Evolutionary conservation across 2,113 vertebrate species (phyloP).

Genomic region (Dascyllus trimaculatus): DNA sequence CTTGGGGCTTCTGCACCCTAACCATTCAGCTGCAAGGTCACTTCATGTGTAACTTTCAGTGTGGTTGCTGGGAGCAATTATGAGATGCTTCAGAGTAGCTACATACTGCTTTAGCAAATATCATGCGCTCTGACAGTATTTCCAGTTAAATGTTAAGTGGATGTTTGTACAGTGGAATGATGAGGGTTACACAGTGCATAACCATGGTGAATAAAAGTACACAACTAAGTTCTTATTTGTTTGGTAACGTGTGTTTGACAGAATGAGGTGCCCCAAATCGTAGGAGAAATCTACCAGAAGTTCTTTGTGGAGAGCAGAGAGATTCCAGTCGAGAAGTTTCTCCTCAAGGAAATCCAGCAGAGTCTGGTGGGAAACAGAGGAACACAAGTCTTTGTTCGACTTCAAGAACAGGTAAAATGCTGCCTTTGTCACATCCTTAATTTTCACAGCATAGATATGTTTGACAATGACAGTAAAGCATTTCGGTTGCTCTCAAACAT

Average conservation of each 20-base stretch:
- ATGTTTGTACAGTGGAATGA: background rate
- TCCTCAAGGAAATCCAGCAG: slow-evolving; percentile 98
- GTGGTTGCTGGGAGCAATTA: too few species aligned
- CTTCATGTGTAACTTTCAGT: too few species aligned
- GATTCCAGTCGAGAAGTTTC: slow-evolving; percentile 95
- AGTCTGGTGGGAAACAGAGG: slow-evolving; percentile 98
- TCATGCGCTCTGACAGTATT: too few species aligned
- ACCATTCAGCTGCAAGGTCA: too few species aligned
- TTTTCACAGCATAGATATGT: background rate
- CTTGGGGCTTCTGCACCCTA: too few species aligned
- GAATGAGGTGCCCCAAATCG: slow-evolving; percentile 96
- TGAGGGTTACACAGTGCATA: too few species aligned
- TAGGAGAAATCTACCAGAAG: slow-evolving; percentile 99
- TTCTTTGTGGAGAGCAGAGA: slow-evolving; percentile 97
- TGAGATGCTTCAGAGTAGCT: too few species aligned
- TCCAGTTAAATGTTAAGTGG: too few species aligned
- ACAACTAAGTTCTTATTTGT: background rate
- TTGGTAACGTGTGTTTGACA: slow-evolving; percentile 62
- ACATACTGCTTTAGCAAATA: too few species aligned
- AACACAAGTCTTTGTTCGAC: slow-evolving; percentile 92
- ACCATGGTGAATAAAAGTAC: background rate
- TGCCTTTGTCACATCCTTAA: background rate
- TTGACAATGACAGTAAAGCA: background rate
- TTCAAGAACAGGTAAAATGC: slow-evolving; percentile 90
- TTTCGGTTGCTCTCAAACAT: slow-evolving; percentile 6